phyloP scores from a whole-genome alignment of 1,140 invertebrate genomes.

The Lucilia sericata region DNA sequence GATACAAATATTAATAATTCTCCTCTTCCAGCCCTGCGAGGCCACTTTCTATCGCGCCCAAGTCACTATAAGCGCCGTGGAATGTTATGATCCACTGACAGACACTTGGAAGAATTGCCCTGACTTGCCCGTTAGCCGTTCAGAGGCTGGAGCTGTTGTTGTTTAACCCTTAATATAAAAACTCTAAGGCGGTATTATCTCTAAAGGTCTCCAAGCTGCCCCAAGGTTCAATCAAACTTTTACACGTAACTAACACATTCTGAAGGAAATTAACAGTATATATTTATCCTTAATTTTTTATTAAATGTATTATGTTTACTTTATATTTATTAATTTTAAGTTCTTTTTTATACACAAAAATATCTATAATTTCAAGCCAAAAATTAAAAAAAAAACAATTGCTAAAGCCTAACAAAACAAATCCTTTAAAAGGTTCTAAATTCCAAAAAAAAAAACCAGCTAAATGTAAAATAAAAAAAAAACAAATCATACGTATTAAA shows the following conservation, averaged over 20 bases:
- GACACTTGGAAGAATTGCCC: conserved; percentile 83
- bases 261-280: neutral
- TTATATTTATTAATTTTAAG: neutral
- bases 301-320: conserved; percentile 19
- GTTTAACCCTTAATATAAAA: conserved; percentile 65
- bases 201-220: neutral
- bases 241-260: neutral
- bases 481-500: conserved; percentile 32
- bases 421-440: conserved; percentile 32
- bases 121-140: conserved; percentile 82
- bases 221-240: neutral
- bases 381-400: neutral
- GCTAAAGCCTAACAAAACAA: conserved; percentile 15
- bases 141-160: conserved; percentile 83
- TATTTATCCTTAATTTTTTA: neutral
- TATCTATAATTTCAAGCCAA: conserved; percentile 25
- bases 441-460: neutral
- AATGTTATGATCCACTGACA: conserved; percentile 83
- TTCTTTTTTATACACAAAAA: conserved; percentile 19
- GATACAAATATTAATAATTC: conserved; percentile 34
- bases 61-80: conserved; percentile 82
- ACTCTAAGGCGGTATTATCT: neutral
- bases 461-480: conserved; percentile 29
- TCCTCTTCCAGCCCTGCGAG: conserved; percentile 71
- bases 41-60: conserved; percentile 86